Percentiles rank a stretch among this genome's conserved stretches.
These are phyloP conservation scores for Agriotes lineatus DNA, from an alignment of 2,888 invertebrate genomes.

Conservation along the genomic window DNA sequence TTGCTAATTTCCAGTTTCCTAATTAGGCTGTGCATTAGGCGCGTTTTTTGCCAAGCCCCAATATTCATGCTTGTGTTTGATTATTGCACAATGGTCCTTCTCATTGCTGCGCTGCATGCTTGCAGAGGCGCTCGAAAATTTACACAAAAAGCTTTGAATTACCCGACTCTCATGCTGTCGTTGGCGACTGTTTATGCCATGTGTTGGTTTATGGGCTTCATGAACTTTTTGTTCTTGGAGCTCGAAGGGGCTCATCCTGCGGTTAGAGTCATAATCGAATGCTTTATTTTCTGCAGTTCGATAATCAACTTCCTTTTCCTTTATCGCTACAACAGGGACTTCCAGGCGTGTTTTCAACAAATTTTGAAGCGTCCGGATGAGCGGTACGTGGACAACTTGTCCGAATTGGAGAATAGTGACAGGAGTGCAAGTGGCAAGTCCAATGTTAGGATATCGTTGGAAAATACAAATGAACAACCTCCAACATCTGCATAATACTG, in stretches of 20 bases:
- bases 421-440: not conserved
- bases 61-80: not conserved
- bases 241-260: not conserved
- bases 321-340: slow-evolving; percentile 5
- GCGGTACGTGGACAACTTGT: not conserved
- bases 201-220: not conserved
- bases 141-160: not conserved
- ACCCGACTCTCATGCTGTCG: slow-evolving; percentile 2
- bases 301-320: slow-evolving; percentile 14
- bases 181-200: not conserved
- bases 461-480: too few species aligned
- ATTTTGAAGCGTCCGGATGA: not conserved
- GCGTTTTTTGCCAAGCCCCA: not conserved
- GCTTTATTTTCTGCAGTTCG: slow-evolving; percentile 8
- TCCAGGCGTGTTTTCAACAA: slow-evolving; percentile 22
- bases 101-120: not conserved
- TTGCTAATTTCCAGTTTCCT: not conserved
- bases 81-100: not conserved
- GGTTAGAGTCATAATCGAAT: not conserved
- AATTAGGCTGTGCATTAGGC: slow-evolving; percentile 4
- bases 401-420: not conserved
- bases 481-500: too few species aligned
- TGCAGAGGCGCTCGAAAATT: not conserved
- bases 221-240: not conserved
- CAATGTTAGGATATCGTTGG: not conserved